Evolutionary conservation across 2,113 vertebrate genomes (phyloP).

Genomic region (human): DNA sequence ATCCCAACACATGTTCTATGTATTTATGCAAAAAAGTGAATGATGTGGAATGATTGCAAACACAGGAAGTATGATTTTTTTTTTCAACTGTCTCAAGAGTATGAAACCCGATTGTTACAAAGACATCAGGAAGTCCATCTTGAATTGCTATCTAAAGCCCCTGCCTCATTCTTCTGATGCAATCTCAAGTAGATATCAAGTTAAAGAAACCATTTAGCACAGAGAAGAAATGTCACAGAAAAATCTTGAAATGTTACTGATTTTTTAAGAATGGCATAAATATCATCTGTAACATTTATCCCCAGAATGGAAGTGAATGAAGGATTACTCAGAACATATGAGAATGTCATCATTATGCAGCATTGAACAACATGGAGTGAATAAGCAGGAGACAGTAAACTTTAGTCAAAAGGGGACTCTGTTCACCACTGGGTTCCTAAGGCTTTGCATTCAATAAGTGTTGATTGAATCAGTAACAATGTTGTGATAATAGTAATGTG

Average conservation of each 20-base stretch:
- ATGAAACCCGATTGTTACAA: background rate
- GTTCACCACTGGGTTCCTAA: background rate
- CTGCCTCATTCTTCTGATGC: background rate
- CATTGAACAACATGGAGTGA: background rate
- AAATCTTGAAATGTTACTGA: constrained; percentile 14
- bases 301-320: background rate
- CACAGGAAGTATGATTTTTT: background rate
- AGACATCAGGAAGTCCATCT: background rate
- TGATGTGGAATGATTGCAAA: background rate
- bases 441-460: background rate
- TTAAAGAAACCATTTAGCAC: background rate
- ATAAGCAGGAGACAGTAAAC: background rate
- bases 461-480: background rate
- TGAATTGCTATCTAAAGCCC: background rate
- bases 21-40: background rate
- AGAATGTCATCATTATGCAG: background rate
- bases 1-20: background rate
- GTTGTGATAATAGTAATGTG: background rate
- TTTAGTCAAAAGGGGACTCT: background rate
- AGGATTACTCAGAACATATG: background rate
- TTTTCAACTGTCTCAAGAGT: background rate
- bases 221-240: constrained; percentile 39
- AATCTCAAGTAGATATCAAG: background rate
- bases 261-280: constrained; percentile 42
- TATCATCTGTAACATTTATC: background rate